Evolutionary conservation across 2,113 vertebrate genomes (phyloP), one percentile per base, ranked within the genome.

Genomic region (Phrynocephalus versicolor): DNA sequence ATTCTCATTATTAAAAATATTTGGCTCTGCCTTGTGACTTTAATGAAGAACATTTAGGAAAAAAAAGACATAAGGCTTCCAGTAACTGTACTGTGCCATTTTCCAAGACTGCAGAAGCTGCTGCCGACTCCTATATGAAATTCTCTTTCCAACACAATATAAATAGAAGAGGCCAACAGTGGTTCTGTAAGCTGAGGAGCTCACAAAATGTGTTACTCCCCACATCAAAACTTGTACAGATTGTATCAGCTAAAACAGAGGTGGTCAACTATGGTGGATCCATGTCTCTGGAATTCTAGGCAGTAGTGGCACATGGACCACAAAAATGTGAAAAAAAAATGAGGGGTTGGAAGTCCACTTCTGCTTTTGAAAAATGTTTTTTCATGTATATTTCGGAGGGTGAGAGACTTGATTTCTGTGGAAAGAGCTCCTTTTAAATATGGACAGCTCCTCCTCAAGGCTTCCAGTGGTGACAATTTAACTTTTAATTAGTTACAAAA

Each of bases 1-100:
- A 95, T 90, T 95, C 95, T 97, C 95, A 96, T 97, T 97, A 97
- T 97, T 97, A 95, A 94, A 95, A 96, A 90, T 94, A 94, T 93
- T 93, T 94, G 94, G 95, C 92, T 96, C 92, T 91, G 95, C 95
- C 96, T 94, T 95, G 95, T 88, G 76, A 90, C 27, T 82, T 89
- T 93, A 91, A 93, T 79, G 90, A 85, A 88, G 87, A 89, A 88
- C 3, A 30, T 85, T 87, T 41, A 88, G 88, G n/a, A 83, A 85
- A 70, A 62, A 65, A 27, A 62, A 12, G 57, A 77, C 78, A 58
- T 77, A 25, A 88, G 82, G 35, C 35, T 89, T 89, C 39, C 41
- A 85, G 62, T 81, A 88, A 87, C 37, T 91, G 79, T 60, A 84
- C n/a, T 81, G 25, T 58, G 41, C 87, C 65, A 74, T 35, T 88